Conservation (phyloP, 2,113 vertebrate species). For the Scatophagus argus region DNA sequence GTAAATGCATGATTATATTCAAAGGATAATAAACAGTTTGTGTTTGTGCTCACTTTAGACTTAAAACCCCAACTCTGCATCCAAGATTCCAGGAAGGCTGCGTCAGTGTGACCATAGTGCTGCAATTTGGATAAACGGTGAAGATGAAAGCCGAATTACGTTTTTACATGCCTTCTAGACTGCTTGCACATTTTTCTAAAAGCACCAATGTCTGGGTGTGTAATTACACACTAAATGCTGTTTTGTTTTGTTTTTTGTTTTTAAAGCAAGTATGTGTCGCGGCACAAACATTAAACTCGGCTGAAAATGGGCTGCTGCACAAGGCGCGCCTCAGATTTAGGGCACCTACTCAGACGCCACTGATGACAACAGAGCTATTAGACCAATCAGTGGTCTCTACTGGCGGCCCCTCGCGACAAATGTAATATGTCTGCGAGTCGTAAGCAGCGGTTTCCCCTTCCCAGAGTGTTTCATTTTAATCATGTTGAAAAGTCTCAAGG, state of each 20-base stretch:
- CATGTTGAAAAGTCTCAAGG: not conserved
- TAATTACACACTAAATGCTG: slow-evolving; percentile 77
- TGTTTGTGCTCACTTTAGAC: slow-evolving; percentile 65
- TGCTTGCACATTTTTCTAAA: slow-evolving; percentile 74
- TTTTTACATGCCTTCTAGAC: slow-evolving; percentile 75
- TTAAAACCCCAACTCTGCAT: slow-evolving; percentile 62
- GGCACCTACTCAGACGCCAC: slow-evolving; percentile 29
- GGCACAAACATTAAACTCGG: slow-evolving; percentile 56
- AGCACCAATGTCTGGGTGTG: slow-evolving; percentile 72
- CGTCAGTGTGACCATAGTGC: slow-evolving; percentile 71
- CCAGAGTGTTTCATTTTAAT: not conserved
- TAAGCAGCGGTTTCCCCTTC: not conserved
- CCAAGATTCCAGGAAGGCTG: slow-evolving; percentile 71
- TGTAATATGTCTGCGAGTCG: not conserved
- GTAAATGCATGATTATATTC: slow-evolving; percentile 58
- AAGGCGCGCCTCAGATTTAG: slow-evolving; percentile 5
- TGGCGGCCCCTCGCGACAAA: not conserved
- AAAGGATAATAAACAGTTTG: slow-evolving; percentile 70
- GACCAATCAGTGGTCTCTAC: slow-evolving; percentile 50
- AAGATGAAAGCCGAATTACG: slow-evolving; percentile 77
- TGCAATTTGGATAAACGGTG: slow-evolving; percentile 75
- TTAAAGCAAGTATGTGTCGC: slow-evolving; percentile 60
- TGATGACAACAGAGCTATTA: slow-evolving; percentile 40
- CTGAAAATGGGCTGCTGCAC: slow-evolving; percentile 26
- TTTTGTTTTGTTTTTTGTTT: slow-evolving; percentile 56